Percentiles rank a stretch among this genome's conserved stretches.
Conservation (phyloP, 2,113 vertebrate species). For the Verasper variegatus region DNA sequence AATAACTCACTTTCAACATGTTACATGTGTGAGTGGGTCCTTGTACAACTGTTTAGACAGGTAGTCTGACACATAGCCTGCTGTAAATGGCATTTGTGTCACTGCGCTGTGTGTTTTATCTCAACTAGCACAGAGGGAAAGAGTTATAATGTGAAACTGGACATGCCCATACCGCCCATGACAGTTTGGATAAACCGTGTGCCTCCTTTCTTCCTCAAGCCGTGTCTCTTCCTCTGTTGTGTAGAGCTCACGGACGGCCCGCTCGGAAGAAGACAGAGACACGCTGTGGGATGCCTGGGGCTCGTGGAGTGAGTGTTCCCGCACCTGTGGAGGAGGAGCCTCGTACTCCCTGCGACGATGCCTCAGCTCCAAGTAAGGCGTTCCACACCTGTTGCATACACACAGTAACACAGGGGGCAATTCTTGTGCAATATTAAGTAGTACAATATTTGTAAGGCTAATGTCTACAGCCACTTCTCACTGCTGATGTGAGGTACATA, state of each 20-base stretch:
- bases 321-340: slow-evolving; percentile 94
- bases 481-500: no score
- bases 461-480: no score
- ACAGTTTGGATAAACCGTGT: background rate
- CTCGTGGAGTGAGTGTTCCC: slow-evolving; percentile 95
- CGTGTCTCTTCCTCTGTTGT: slow-evolving; percentile 20
- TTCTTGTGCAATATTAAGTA: no score
- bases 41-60: background rate
- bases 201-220: background rate
- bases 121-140: background rate
- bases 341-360: slow-evolving; percentile 95
- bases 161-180: background rate
- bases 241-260: slow-evolving; percentile 91
- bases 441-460: no score
- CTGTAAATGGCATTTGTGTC: background rate
- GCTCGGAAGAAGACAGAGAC: slow-evolving; percentile 93
- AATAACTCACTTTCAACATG: background rate
- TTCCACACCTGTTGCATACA: background rate
- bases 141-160: background rate
- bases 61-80: background rate
- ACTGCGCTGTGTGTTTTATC: background rate
- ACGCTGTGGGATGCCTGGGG: slow-evolving; percentile 97
- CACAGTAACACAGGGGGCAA: background rate
- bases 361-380: slow-evolving; percentile 91
- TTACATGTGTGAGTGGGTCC: background rate